Evolutionary conservation across 2,888 invertebrate genomes (phyloP), one percentile per base, ranked within the genome.

Genomic region (Argyra leucocephala): DNA sequence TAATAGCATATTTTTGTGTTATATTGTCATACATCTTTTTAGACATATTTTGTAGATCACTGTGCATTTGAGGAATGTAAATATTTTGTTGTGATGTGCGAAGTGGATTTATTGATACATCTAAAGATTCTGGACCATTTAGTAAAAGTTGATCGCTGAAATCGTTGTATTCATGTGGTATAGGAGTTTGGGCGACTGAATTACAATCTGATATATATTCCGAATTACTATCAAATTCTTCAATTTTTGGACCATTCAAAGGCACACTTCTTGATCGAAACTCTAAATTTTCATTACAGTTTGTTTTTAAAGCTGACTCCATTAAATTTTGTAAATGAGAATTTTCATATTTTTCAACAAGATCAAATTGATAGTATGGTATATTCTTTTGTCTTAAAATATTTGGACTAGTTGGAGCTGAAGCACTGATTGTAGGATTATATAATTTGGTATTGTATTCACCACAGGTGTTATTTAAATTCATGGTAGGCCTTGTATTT

Each of bases 181-280:
- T 86, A 0, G 88, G 87, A 1, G 88, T 87, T 63, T 86, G 86
- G 0, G 86, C 85, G 58, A 87, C 83, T 10, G 87, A 87, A 64
- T 85, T 87, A 61, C 83, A 85, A 0, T 85, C 84, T 7, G 87
- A 81, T 10, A 69, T 69, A 66, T 70, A 71, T 21, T 69, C 69
- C 21, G 70, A 64, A 67, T 72, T 69, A 74, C 75, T 74, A 70
- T 74, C 76, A 65, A 76, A 76, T 36, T 73, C 72, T 26, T 77
- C 76, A 67, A 70, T 71, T 26, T 69, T 69, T 26, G 70, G 70
- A 48, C 69, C 83, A 72, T 86, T 86, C 22, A 89, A 77, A 0
- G 92, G 92, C 63, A 91, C 92, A 18, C 91, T 91, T 72, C 91
- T 91, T 9, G 91, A 91, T 64, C 92, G 82, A 60, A 68, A 69